These are phyloP conservation scores for Heterodera schachtii DNA, from an alignment of 1,140 invertebrate genomes.

Conservation along the genomic window DNA sequence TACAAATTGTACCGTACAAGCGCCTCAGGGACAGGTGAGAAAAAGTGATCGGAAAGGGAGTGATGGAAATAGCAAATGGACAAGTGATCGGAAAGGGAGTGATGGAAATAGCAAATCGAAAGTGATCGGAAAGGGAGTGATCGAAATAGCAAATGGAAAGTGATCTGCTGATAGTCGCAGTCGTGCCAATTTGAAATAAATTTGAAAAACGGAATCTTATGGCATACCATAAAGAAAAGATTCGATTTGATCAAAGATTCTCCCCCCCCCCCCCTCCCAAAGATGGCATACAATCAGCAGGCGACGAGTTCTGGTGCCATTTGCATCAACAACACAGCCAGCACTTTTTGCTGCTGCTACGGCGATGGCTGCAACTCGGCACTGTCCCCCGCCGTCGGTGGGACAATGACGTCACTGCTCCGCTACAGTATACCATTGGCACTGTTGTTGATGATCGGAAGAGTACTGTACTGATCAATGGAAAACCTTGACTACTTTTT, in stretches of 20 bases:
- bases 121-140: too few relatives aligned
- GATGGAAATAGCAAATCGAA: too few relatives aligned
- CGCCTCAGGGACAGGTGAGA: background rate
- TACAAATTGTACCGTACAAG: slow-evolving; percentile 18
- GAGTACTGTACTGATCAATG: background rate
- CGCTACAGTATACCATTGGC: background rate
- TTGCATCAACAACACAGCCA: slow-evolving; percentile 21
- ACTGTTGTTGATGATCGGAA: background rate
- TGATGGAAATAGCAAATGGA: too few relatives aligned
- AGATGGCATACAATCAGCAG: background rate
- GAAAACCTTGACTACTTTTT: too few relatives aligned
- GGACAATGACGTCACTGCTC: background rate
- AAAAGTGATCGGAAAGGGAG: too few relatives aligned
- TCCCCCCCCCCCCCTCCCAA: too few relatives aligned
- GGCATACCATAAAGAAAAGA: background rate
- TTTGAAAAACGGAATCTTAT: too few relatives aligned
- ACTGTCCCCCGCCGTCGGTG: background rate
- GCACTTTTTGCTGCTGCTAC: slow-evolving; percentile 29
- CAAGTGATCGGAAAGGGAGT: too few relatives aligned
- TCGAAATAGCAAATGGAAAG: too few relatives aligned
- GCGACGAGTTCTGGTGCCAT: background rate
- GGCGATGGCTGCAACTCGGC: slow-evolving; percentile 25
- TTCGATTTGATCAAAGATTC: background rate
- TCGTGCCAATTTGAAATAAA: too few relatives aligned
- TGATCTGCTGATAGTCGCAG: too few relatives aligned